These are phyloP conservation scores for Nipponacmea schrenckii DNA, from an alignment of 2,888 invertebrate genomes.

Conservation along the genomic window DNA sequence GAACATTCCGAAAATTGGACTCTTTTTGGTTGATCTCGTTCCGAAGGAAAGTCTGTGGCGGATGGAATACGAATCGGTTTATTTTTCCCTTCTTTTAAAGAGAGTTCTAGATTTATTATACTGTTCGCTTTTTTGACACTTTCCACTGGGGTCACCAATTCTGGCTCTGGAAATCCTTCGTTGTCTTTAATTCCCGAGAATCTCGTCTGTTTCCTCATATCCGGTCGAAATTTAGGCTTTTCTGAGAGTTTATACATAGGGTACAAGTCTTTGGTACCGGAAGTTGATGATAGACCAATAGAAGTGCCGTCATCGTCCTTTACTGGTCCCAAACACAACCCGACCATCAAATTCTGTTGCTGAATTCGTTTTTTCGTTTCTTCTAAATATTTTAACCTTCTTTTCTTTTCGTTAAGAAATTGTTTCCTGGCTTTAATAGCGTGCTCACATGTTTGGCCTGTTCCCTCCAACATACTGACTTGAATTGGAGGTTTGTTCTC, in stretches of 20 bases:
- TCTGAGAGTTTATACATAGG: background rate
- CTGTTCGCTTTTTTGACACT: background rate
- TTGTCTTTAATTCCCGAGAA: background rate
- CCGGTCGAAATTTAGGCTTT: background rate
- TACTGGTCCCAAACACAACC: background rate
- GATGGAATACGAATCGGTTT: background rate
- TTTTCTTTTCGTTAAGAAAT: background rate
- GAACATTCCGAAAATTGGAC: conserved; percentile 2
- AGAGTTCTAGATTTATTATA: background rate
- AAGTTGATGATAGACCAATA: background rate
- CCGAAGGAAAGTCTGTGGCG: background rate
- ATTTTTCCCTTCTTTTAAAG: background rate
- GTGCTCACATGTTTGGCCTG: background rate
- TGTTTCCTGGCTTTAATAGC: background rate
- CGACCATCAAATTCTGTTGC: background rate
- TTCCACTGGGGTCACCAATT: background rate
- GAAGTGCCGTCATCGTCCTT: background rate
- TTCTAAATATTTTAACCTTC: background rate
- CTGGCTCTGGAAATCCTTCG: background rate
- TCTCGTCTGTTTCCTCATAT: background rate
- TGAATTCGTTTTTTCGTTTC: background rate
- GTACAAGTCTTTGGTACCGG: background rate
- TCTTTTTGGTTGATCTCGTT: background rate
- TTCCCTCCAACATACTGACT: background rate
- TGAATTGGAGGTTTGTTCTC: background rate